Percentiles rank a stretch among this genome's conserved stretches.
Evolutionary conservation across 2,888 invertebrate species (phyloP).

Genomic region (Cepaea hortensis): DNA sequence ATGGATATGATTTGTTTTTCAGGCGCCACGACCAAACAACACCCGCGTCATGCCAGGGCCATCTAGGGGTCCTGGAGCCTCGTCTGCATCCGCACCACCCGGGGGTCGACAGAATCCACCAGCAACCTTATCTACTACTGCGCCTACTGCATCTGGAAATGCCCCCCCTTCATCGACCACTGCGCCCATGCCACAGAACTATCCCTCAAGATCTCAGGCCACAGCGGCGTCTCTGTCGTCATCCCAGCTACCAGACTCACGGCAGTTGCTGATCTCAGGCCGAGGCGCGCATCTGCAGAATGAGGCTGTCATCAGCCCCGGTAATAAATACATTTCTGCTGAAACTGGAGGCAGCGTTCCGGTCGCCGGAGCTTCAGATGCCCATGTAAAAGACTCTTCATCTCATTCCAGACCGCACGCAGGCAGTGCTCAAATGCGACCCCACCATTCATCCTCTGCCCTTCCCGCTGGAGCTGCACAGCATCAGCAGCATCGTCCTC

Average conservation of each 20-base stretch:
- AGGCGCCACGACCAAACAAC: conserved; percentile 24
- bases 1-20: background rate
- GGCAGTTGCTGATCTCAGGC: background rate
- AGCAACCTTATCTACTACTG: background rate
- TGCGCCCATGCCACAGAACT: background rate
- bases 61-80: conserved; percentile 10
- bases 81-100: conserved; percentile 27
- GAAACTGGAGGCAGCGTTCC: background rate
- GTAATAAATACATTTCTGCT: background rate
- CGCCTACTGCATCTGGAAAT: conserved; percentile 19
- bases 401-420: conserved; percentile 35
- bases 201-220: background rate
- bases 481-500: conserved; percentile 31
- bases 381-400: conserved; percentile 14
- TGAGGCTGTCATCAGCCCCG: conserved; percentile 27
- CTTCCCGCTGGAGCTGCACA: background rate
- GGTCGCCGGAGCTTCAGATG: background rate
- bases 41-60: conserved; percentile 19
- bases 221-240: background rate
- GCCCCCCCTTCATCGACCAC: background rate
- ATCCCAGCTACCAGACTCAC: background rate
- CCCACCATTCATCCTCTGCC: conserved; percentile 27
- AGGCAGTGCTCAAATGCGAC: conserved; percentile 25
- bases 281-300: background rate
- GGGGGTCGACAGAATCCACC: background rate